Evolutionary conservation across 2,888 invertebrate genomes (phyloP).

Genomic region (Mimas tiliae): DNA sequence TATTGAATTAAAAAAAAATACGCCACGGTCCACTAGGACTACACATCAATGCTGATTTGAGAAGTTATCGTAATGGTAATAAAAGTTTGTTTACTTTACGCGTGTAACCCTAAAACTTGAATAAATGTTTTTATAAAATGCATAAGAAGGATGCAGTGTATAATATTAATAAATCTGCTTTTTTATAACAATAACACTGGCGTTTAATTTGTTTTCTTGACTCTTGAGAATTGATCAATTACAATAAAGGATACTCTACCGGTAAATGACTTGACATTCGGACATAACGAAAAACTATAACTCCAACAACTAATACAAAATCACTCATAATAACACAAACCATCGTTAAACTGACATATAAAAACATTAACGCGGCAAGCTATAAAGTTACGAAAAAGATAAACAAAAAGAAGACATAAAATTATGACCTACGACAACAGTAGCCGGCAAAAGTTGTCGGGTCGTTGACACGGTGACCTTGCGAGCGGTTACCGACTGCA

Average conservation of each 20-base stretch:
- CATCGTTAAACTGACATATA: conserved; percentile 46
- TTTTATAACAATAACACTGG: no score
- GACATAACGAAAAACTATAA: not conserved
- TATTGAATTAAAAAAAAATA: no score
- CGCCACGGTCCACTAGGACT: no score
- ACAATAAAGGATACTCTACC: not conserved
- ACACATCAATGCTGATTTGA: no score
- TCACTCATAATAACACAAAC: conserved; percentile 36
- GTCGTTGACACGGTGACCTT: conserved; percentile 83
- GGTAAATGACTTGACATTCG: not conserved
- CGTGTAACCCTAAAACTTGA: no score
- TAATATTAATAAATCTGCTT: no score
- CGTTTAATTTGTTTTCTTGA: no score
- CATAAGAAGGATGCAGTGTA: not conserved
- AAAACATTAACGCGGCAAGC: conserved; percentile 71
- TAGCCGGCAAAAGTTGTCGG: conserved; percentile 83
- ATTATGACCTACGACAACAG: conserved; percentile 85
- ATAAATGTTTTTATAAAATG: not conserved
- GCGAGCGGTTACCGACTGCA: conserved; percentile 57
- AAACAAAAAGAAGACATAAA: conserved; percentile 85
- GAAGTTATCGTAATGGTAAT: no score
- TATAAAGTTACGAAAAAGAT: conserved; percentile 83
- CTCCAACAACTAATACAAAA: not conserved
- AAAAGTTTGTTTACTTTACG: no score
- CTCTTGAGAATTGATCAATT: not conserved